These are phyloP conservation scores for Montipora capricornis DNA, from an alignment of 64 coral and sea anemone species.

Conservation along the genomic window DNA sequence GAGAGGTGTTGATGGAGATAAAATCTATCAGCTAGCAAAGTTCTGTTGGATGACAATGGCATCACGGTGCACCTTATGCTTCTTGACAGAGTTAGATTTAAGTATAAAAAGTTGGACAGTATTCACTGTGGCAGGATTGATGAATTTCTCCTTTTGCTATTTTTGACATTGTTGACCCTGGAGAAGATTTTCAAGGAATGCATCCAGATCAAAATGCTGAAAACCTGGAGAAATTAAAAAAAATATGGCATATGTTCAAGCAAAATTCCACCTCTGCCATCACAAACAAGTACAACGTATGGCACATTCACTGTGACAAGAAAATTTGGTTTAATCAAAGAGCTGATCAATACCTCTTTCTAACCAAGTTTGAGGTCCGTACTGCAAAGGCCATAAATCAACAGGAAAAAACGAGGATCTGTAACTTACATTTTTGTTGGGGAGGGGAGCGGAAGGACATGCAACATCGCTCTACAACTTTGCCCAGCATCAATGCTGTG, in stretches of 20 bases:
- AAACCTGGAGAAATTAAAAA: not conserved
- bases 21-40: not conserved
- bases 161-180: not conserved
- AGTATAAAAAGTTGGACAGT: not conserved
- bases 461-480: too few species aligned
- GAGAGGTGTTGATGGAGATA: not conserved
- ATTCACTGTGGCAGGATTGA: not conserved
- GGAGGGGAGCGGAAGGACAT: too few species aligned
- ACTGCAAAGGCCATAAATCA: too few species aligned
- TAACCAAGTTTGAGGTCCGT: too few species aligned
- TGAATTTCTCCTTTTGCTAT: not conserved
- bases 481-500: too few species aligned
- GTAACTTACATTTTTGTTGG: too few species aligned
- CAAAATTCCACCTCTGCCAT: too few species aligned
- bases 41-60: not conserved
- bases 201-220: constrained; percentile 26
- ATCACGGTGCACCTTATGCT: not conserved
- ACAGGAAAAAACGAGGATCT: too few species aligned
- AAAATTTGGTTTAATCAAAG: too few species aligned
- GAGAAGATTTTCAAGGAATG: constrained; percentile 29
- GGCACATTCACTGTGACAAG: too few species aligned
- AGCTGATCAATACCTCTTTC: too few species aligned
- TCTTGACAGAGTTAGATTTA: not conserved
- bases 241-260: not conserved
- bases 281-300: too few species aligned